Base-by-base conservation (phyloP, 53 echinoderm and acorn worm species). In the Astropecten irregularis region DNA sequence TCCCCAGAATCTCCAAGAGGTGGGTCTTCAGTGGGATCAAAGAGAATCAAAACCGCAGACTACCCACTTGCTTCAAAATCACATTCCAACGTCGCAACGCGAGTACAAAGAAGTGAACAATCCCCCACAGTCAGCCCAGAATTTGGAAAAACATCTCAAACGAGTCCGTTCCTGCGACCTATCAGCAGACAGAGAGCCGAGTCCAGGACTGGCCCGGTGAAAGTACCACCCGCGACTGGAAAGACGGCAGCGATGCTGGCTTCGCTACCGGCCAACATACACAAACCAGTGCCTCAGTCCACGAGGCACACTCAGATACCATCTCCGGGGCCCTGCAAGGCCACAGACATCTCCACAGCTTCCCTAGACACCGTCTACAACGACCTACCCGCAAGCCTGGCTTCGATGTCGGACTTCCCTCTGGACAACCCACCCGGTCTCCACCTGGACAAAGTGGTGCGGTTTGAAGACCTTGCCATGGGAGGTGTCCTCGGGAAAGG, bases 331-430 rank as follows among this genome's bases (percentile, higher is more conserved):
- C 66, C 84, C 39, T 60, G 56, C 77, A 77, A 44, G 44, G 40
- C 77, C 9, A 84, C 82, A 8, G 82, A 92, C 28, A 76, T 76
- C 36, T 92, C 92, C 19, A 65, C 61, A 21, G 83, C 73, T 4
- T 92, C 92, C 34, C 65, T 92, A 16, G 73, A 69, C 4, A 92
- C 92, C 2, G 81, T 88, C 27, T 92, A 92, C 68, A 89, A 92
- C 60, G 92, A 92, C 68, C 81, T 92, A 32, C 92, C 92, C 20
- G 86, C 71, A 7, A 86, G 71, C 21, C 79, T 92, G 2, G 77
- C 68, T 35, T 40, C 66, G 40, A 31, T 82, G 32, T 27, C 27
- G 26, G 68, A 68, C 29, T 68, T 11, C 47, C 18, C 68, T 68
- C 46, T 49, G 14, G 69, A 69, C 56, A 10, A 42, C 42, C 69